Conservation (phyloP, 2,113 vertebrate species). For the Saguinus imperator region DNA sequence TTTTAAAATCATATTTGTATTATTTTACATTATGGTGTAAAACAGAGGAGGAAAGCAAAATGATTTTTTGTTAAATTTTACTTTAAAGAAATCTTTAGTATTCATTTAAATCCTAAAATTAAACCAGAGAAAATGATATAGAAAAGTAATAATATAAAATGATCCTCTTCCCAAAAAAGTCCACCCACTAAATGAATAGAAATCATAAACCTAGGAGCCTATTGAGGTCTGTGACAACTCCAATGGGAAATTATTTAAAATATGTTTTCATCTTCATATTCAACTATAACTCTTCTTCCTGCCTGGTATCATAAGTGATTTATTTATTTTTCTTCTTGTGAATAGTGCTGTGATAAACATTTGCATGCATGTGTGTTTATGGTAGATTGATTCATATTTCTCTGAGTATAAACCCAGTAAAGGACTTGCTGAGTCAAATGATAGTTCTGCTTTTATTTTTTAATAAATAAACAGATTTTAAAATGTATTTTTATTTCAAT, state of each 20-base stretch:
- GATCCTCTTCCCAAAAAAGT: accelerated
- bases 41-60: background rate
- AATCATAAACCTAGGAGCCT: background rate
- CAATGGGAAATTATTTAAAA: background rate
- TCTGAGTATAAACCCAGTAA: too few species aligned
- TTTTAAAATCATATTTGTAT: background rate
- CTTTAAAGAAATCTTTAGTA: too few species aligned
- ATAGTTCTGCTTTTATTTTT: too few species aligned
- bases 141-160: background rate
- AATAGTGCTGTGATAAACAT: too few species aligned
- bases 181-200: background rate
- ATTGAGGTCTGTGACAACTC: background rate
- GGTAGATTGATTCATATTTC: too few species aligned
- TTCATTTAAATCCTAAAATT: background rate
- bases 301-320: background rate
- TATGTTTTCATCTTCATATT: background rate
- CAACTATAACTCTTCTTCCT: background rate
- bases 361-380: too few species aligned
- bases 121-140: background rate
- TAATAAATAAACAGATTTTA: too few species aligned
- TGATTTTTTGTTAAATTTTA: background rate
- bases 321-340: background rate
- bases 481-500: too few species aligned
- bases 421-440: too few species aligned
- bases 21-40: background rate